phyloP scores from a whole-genome alignment of 1,140 invertebrate genomes.

The Leucophenga varia region DNA sequence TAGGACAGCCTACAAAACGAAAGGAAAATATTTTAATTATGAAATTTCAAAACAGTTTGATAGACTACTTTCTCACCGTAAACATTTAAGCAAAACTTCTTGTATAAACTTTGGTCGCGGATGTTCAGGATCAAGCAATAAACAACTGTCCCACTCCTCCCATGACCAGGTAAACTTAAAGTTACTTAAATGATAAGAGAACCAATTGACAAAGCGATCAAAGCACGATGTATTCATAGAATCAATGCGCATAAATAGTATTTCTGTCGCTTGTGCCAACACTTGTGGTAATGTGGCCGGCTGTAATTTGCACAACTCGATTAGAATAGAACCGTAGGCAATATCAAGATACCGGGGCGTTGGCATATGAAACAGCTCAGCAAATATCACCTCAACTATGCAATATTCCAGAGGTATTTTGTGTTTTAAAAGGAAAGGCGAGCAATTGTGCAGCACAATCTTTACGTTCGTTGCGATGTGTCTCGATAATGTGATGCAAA shows the following conservation, averaged over 20 bases:
- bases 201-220: slow-evolving; percentile 97
- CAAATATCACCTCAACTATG: slow-evolving; percentile 96
- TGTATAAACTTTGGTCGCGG: slow-evolving; percentile 95
- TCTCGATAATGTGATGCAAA: slow-evolving; percentile 89
- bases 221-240: slow-evolving; percentile 96
- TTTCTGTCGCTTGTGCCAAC: slow-evolving; percentile 95
- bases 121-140: slow-evolving; percentile 83
- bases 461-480: slow-evolving; percentile 86
- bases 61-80: slow-evolving; percentile 72
- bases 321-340: slow-evolving; percentile 92
- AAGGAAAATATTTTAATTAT: background rate
- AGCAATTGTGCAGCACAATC: slow-evolving; percentile 92
- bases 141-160: slow-evolving; percentile 90
- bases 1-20: slow-evolving; percentile 83
- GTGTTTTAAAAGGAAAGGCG: slow-evolving; percentile 87
- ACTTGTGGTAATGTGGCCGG: slow-evolving; percentile 97
- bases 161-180: slow-evolving; percentile 99
- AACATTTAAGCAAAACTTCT: slow-evolving; percentile 87
- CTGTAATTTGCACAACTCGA: slow-evolving; percentile 96
- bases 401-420: slow-evolving; percentile 98
- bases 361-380: slow-evolving; percentile 92
- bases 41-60: background rate
- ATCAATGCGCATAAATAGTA: slow-evolving; percentile 93
- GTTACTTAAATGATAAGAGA: slow-evolving; percentile 98
- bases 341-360: slow-evolving; percentile 86